These are phyloP conservation scores for Gymnopithys bicolor DNA, from an alignment of 2,797 vertebrate species.

Conservation along the genomic window DNA sequence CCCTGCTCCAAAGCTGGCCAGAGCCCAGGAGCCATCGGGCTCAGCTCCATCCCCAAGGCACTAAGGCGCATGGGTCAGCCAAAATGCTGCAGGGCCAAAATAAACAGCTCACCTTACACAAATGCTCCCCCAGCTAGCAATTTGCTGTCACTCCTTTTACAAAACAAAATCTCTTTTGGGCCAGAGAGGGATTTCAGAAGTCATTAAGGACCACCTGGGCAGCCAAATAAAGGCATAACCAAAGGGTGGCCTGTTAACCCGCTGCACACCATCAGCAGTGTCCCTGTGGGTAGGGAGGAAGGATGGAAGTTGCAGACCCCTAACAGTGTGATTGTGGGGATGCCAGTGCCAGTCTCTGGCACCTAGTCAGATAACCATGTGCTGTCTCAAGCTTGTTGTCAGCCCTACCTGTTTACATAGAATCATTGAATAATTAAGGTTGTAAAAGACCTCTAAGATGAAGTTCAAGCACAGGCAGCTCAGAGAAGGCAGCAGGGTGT, in stretches of 20 bases:
- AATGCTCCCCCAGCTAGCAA: constrained; percentile 17
- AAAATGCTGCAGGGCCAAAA: constrained; percentile 31
- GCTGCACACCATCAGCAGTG: background rate
- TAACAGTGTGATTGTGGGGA: accelerated
- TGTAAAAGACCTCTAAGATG: background rate
- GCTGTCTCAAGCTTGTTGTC: background rate
- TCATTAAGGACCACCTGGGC: constrained; percentile 12
- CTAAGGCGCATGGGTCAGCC: constrained; percentile 11
- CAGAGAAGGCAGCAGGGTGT: background rate
- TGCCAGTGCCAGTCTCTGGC: background rate
- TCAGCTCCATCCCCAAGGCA: constrained; percentile 10
- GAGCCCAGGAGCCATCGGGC: background rate
- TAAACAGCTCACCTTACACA: constrained; percentile 51
- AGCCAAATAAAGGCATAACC: background rate
- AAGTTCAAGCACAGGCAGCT: background rate
- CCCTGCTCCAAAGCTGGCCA: background rate
- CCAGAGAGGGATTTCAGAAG: background rate
- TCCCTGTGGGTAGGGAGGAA: accelerated
- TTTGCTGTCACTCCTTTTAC: constrained; percentile 19
- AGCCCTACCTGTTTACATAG: background rate
- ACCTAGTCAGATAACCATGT: background rate
- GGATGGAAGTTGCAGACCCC: background rate
- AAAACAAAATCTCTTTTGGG: constrained; percentile 44
- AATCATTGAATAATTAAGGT: background rate
- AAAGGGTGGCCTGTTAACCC: background rate